Percentiles rank a stretch among this genome's conserved stretches.
phyloP scores from a whole-genome alignment of 2,113 vertebrate genomes.

The Pardalotus punctatus region DNA sequence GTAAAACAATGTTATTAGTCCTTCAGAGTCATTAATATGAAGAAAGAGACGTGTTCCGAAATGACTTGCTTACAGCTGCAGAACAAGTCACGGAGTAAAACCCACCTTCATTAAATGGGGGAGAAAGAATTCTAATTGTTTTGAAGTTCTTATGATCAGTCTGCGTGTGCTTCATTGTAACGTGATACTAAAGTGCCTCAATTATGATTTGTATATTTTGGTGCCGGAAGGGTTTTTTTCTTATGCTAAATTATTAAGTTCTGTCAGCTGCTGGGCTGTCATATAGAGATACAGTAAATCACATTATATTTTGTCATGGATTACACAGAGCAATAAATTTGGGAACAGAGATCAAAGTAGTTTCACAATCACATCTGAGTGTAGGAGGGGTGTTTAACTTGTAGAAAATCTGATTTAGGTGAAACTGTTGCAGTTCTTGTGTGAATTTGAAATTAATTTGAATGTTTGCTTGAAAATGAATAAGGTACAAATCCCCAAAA shows the following conservation, averaged over 20 bases:
- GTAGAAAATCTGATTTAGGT: slow-evolving; percentile 84
- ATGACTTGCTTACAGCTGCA: slow-evolving; percentile 65
- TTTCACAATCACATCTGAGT: slow-evolving; percentile 78
- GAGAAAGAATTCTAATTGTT: slow-evolving; percentile 73
- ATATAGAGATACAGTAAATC: slow-evolving; percentile 83
- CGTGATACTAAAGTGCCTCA: slow-evolving; percentile 71
- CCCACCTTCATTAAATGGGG: slow-evolving; percentile 68
- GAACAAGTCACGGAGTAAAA: slow-evolving; percentile 63
- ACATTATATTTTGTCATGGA: slow-evolving; percentile 84
- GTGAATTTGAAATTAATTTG: slow-evolving; percentile 72
- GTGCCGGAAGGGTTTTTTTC: slow-evolving; percentile 79
- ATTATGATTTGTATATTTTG: slow-evolving; percentile 76
- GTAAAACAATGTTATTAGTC: slow-evolving; percentile 26
- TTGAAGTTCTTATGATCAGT: slow-evolving; percentile 71
- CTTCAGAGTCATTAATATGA: slow-evolving; percentile 60
- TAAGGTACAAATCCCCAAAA: slow-evolving; percentile 65
- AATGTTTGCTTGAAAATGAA: slow-evolving; percentile 68
- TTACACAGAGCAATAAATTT: slow-evolving; percentile 81
- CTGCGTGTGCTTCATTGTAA: slow-evolving; percentile 75
- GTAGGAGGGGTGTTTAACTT: slow-evolving; percentile 78
- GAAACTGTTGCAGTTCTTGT: slow-evolving; percentile 72
- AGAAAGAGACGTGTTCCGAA: slow-evolving; percentile 60
- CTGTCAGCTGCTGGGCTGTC: slow-evolving; percentile 82
- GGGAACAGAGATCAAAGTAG: slow-evolving; percentile 80
- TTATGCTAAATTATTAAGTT: slow-evolving; percentile 84